These are phyloP conservation scores for Theonella swinhoei DNA, from an alignment of 37 sponge, comb jelly and placozoan genomes.

Conservation along the genomic window DNA sequence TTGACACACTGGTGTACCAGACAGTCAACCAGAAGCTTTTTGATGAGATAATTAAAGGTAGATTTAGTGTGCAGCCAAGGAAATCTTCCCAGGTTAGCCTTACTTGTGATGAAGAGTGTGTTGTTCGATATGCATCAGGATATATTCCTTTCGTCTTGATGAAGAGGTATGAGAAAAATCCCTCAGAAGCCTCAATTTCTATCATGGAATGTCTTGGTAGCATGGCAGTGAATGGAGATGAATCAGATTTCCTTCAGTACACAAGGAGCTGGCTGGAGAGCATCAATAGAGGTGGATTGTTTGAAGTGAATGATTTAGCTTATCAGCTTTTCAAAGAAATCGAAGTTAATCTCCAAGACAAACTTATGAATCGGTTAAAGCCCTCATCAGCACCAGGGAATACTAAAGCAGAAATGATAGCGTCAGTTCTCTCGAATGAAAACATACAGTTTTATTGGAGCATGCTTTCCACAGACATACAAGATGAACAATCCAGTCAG, in stretches of 20 bases:
- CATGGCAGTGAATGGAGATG: conserved; percentile 21
- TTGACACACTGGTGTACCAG: too few species aligned
- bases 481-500: neutral
- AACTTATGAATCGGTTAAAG: neutral
- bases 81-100: neutral
- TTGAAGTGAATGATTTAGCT: conserved; percentile 6
- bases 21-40: neutral
- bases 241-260: conserved; percentile 2
- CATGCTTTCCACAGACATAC: conserved; percentile 4
- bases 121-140: conserved; percentile 6
- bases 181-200: neutral
- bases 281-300: too few species aligned
- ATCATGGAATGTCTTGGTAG: neutral
- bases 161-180: conserved; percentile 2
- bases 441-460: neutral
- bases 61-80: neutral
- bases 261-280: neutral
- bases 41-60: neutral
- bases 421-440: neutral
- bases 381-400: too few species aligned
- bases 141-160: neutral
- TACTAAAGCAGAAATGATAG: neutral
- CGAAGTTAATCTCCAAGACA: conserved; percentile 6
- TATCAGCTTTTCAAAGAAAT: conserved; percentile 1
- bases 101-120: neutral